Evolutionary conservation across 2,113 vertebrate genomes (phyloP), one percentile per base, ranked within the genome.

Genomic region (Nycticebus coucang): DNA sequence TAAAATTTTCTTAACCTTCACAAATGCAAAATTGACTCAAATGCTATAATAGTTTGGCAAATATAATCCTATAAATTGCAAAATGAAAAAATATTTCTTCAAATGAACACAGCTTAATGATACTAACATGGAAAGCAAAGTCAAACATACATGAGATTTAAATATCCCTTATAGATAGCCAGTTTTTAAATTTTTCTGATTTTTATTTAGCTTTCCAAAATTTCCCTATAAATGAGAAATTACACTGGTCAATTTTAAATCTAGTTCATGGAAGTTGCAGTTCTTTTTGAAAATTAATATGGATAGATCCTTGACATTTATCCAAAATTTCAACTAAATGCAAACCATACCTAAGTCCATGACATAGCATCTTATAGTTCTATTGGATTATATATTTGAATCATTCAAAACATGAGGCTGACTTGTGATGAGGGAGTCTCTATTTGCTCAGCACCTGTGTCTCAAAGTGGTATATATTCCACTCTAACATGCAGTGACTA

Each of bases 101-200:
- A 91, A 84, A 94, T 83, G 50, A 93, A 55, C 10, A 53, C 35
- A 93, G 15, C 37, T 95, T 91, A 81, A 89, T 24, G 11, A 80
- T 89, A 69, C 92, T 88, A 68, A 88, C 64, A 8, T 81, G 11
- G 55, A 82, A 89, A 45, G 45, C 60, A 80, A 93, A 91, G 53
- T 66, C 11, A 89, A 86, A 91, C 15, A 71, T 41, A 80, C 18
- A 90, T 87, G 35, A 79, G 83, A 72, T 64, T 18, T 35, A 93
- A 96, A 59, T 0, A 11, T 69, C 8, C 7, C 30, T 68, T 81
- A 91, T 59, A 91, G 41, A 89, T 53, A 89, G 55, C 62, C 69
- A 85, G 92, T 60, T 78, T 74, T 69, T 91, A 84, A 18, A 53
- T 59, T 72, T 87, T 93, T 94, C 64, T 72, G 33, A 90, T 87